phyloP scores from a whole-genome alignment of 2,888 invertebrate genomes.

The Temnothorax ravouxi region DNA sequence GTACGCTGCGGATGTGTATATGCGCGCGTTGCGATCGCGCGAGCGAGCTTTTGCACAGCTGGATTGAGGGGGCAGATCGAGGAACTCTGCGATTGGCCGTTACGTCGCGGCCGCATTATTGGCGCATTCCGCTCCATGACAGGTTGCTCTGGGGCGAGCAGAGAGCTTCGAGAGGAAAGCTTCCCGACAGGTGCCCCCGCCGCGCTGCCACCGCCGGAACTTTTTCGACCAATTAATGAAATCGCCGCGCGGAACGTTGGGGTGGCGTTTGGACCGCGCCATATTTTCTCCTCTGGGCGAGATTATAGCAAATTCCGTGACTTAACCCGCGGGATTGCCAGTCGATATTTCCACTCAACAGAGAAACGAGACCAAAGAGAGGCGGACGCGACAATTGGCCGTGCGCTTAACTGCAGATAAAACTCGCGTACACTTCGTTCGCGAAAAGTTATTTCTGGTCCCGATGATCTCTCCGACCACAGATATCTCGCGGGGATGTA shows the following conservation, averaged over 20 bases:
- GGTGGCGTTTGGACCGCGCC: constrained; percentile 29
- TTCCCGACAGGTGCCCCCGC: constrained; percentile 45
- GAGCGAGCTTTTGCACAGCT: constrained; percentile 37
- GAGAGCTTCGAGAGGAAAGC: constrained; percentile 50
- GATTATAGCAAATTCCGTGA: constrained; percentile 52
- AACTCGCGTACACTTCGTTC: constrained; percentile 50
- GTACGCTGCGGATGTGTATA: background rate
- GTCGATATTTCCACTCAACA: constrained; percentile 44
- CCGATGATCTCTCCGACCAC: constrained; percentile 42
- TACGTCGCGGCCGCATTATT: constrained; percentile 60
- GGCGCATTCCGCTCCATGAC: constrained; percentile 62
- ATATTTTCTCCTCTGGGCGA: constrained; percentile 33
- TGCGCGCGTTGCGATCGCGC: constrained; percentile 1
- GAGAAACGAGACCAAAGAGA: constrained; percentile 16
- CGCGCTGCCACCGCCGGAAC: constrained; percentile 29
- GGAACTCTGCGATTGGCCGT: constrained; percentile 51
- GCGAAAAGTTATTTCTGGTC: constrained; percentile 51
- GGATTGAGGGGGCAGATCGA: constrained; percentile 47
- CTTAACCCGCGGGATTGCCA: constrained; percentile 48
- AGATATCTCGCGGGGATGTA: constrained; percentile 55
- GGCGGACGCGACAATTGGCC: constrained; percentile 44
- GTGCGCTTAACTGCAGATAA: constrained; percentile 55
- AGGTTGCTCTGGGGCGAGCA: constrained; percentile 42
- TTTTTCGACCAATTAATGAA: constrained; percentile 81
- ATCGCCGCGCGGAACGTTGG: constrained; percentile 68